Conservation (phyloP, 1,140 invertebrate species). For the Drosophila busckii region DNA sequence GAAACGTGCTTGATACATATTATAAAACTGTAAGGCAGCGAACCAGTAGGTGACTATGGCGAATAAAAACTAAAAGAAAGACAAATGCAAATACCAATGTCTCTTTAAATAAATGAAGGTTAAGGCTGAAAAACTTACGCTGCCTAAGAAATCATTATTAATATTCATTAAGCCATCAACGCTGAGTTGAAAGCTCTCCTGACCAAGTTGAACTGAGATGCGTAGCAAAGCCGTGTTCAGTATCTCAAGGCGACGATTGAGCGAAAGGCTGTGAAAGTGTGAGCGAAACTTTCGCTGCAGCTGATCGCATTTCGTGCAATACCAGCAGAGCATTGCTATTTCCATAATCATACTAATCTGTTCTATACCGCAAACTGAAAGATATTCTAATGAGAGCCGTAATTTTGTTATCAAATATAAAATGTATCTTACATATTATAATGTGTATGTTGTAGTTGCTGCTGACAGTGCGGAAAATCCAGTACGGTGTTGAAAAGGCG, state of each 20-base stretch:
- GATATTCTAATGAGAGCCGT: no score
- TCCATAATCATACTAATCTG: constrained; percentile 39
- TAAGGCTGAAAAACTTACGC: no score
- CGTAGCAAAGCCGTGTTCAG: neutral
- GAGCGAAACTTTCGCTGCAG: neutral
- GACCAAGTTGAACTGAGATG: neutral
- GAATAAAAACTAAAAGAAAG: no score
- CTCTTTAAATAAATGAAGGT: no score
- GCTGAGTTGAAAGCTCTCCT: neutral
- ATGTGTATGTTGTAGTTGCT: neutral
- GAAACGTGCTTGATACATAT: no score
- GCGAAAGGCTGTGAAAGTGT: neutral
- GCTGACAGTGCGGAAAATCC: neutral
- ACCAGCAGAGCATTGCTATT: constrained; percentile 3
- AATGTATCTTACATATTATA: no score
- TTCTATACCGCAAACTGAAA: constrained; percentile 36
- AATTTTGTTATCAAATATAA: no score
- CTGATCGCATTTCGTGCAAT: neutral
- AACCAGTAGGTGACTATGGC: no score
- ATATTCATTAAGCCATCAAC: neutral
- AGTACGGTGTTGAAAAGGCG: neutral
- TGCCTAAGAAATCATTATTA: neutral
- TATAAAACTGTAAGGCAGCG: no score
- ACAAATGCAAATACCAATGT: neutral
- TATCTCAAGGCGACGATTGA: neutral